These are phyloP conservation scores for Aphrocallistes beatrix DNA, from an alignment of 37 sponge, comb jelly and placozoan species.

Conservation along the genomic window DNA sequence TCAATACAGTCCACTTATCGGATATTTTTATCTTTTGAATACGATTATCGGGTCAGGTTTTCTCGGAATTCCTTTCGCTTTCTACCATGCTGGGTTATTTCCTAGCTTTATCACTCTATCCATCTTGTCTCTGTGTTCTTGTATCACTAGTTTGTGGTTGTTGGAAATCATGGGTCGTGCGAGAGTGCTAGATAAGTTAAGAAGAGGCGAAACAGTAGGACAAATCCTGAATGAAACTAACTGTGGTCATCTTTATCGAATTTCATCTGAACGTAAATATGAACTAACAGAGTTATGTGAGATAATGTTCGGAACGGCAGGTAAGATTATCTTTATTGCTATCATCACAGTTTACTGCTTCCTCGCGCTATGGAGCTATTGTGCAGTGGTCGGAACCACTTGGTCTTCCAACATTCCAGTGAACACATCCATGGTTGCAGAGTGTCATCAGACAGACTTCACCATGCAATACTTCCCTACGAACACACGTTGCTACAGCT, in stretches of 20 bases:
- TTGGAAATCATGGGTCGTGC: not conserved
- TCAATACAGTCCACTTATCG: not conserved
- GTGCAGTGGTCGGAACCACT: slow-evolving; percentile 68
- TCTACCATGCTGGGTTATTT: not conserved
- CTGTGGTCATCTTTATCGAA: not conserved
- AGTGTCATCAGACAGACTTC: slow-evolving; percentile 51
- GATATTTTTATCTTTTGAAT: not conserved
- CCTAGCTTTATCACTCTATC: not conserved
- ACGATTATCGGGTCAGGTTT: not conserved
- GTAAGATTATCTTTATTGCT: slow-evolving; percentile 42
- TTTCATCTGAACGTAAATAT: slow-evolving; percentile 38
- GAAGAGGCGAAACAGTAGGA: not conserved
- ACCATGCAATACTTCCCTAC: slow-evolving; percentile 28
- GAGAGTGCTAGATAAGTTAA: not conserved
- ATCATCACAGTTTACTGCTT: slow-evolving; percentile 48
- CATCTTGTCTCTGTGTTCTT: not conserved
- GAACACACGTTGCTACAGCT: slow-evolving; percentile 29
- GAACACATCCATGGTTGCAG: slow-evolving; percentile 19
- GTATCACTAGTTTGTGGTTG: not conserved
- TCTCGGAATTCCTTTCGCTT: not conserved
- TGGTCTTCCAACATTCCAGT: slow-evolving; percentile 78
- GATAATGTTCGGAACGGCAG: slow-evolving; percentile 38
- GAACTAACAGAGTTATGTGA: slow-evolving; percentile 59
- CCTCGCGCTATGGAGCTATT: slow-evolving; percentile 39
- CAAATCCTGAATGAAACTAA: not conserved